Percentiles rank a stretch among this genome's conserved stretches.
Evolutionary conservation across 2,797 vertebrate genomes (phyloP).

Genomic region (Lithobates sylvaticus): DNA sequence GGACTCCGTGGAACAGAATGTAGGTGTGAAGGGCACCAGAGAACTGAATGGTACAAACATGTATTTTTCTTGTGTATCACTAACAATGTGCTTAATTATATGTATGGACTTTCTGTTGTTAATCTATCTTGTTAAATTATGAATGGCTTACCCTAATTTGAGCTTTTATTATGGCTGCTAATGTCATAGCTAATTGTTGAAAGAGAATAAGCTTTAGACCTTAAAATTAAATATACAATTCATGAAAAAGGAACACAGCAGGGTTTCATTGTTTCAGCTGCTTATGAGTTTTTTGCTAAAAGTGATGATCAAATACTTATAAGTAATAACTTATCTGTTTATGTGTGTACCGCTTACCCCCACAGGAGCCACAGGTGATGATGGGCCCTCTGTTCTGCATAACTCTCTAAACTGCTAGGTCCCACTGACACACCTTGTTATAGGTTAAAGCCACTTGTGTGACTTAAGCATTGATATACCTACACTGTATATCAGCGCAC

Average conservation of each 20-base stretch:
- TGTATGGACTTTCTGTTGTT: constrained; percentile 64
- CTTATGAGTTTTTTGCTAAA: no score
- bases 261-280: no score
- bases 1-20: constrained; percentile 64
- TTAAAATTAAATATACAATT: constrained; percentile 4
- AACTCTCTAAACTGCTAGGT: no score
- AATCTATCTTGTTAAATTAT: constrained; percentile 4
- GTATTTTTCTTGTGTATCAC: constrained; percentile 53
- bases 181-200: constrained; percentile 13
- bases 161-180: constrained; percentile 9
- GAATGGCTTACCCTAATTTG: neutral
- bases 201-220: neutral
- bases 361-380: no score
- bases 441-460: no score
- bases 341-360: no score
- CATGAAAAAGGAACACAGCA: neutral
- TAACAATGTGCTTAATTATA: constrained; percentile 52
- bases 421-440: no score
- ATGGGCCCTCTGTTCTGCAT: no score
- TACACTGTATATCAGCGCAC: no score
- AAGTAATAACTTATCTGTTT: no score
- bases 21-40: constrained; percentile 57
- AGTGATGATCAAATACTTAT: no score
- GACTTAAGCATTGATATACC: no score
- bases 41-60: constrained; percentile 52